Percentiles rank a stretch among this genome's conserved stretches.
phyloP scores from a whole-genome alignment of 2,888 invertebrate genomes.

The Stenoptilia bipunctidactyla region DNA sequence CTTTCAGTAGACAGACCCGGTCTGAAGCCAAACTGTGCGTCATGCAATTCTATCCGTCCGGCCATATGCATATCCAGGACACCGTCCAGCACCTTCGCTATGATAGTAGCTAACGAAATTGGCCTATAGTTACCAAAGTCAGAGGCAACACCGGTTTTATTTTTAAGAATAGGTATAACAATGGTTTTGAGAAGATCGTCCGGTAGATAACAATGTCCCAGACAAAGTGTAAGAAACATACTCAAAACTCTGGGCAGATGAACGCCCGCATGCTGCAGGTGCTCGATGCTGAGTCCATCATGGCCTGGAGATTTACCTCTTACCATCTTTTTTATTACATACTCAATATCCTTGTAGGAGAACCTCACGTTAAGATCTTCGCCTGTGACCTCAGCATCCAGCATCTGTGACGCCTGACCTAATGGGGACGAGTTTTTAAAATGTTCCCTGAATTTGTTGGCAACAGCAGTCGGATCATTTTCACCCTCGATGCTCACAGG shows the following conservation, averaged over 20 bases:
- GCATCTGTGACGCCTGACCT: neutral
- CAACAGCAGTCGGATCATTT: conserved; percentile 1
- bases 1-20: conserved; percentile 2
- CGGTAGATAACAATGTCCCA: conserved; percentile 10
- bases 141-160: conserved; percentile 14
- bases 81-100: conserved; percentile 9
- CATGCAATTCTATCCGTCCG: too few relatives aligned
- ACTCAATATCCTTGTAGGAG: too few relatives aligned
- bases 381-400: neutral
- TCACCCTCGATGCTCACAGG: conserved; percentile 10
- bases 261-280: conserved; percentile 13
- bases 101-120: conserved; percentile 11
- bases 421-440: conserved; percentile 4
- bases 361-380: neutral
- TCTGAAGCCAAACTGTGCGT: neutral
- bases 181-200: conserved; percentile 7
- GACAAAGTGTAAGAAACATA: conserved; percentile 12
- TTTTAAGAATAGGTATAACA: conserved; percentile 16
- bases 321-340: neutral
- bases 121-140: conserved; percentile 16
- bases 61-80: neutral
- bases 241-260: conserved; percentile 12
- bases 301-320: conserved; percentile 4
- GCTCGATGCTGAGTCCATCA: conserved; percentile 15
- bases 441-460: conserved; percentile 7